phyloP scores from a whole-genome alignment of 2,113 vertebrate species.

The Pseudopodoces humilis region DNA sequence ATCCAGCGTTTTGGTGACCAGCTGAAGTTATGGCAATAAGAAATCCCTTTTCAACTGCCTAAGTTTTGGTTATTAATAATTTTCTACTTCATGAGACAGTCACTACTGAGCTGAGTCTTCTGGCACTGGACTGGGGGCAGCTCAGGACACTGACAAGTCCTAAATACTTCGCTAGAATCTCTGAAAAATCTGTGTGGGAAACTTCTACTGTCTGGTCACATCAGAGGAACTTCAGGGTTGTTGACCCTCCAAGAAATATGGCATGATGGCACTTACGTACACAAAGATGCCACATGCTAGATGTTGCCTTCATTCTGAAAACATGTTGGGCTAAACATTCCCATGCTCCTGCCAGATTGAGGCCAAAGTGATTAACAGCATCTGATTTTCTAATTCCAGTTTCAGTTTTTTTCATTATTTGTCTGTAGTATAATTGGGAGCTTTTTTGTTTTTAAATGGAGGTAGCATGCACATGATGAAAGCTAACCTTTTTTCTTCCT shows the following conservation, averaged over 20 bases:
- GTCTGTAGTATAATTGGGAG: neutral
- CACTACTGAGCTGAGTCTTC: neutral
- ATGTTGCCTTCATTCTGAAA: neutral
- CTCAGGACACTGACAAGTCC: neutral
- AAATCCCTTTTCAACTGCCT: neutral
- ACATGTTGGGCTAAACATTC: neutral
- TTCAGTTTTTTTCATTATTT: neutral
- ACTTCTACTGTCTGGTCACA: neutral
- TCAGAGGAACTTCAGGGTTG: neutral
- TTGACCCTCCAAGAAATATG: neutral
- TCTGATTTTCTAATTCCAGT: neutral
- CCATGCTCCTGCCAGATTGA: neutral
- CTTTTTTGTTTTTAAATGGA: neutral
- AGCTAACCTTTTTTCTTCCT: neutral
- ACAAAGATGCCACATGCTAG: neutral
- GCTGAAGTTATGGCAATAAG: neutral
- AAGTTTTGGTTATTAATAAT: neutral
- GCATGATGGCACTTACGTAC: neutral
- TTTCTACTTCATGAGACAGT: fast-evolving
- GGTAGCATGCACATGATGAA: neutral
- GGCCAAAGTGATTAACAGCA: neutral
- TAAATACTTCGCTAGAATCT: neutral
- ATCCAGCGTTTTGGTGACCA: neutral
- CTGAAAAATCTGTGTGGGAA: neutral
- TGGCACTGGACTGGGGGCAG: neutral